phyloP scores from a whole-genome alignment of 2,888 invertebrate species.

The Dryadula phaetusa region DNA sequence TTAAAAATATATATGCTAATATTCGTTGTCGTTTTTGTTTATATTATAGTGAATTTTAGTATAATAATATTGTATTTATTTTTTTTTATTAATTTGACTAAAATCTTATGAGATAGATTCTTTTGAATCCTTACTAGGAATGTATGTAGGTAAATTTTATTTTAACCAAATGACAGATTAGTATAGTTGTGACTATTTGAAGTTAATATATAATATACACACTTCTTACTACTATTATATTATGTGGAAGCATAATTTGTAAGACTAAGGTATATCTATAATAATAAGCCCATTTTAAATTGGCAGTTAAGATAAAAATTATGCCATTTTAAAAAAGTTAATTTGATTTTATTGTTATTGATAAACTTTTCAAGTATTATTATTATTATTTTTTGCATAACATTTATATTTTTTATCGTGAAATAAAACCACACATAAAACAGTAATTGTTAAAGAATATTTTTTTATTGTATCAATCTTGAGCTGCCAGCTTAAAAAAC shows the following conservation, averaged over 20 bases:
- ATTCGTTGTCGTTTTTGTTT: neutral
- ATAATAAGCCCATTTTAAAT: slow-evolving; percentile 4
- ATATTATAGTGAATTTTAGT: neutral
- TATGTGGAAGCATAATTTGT: neutral
- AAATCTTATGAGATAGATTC: slow-evolving; percentile 10
- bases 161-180: slow-evolving; percentile 8
- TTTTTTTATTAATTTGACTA: neutral
- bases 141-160: neutral
- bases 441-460: neutral
- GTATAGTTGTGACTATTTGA: neutral
- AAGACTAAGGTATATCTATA: neutral
- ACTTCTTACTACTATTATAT: neutral
- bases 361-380: neutral
- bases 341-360: too few species aligned
- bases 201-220: slow-evolving; percentile 9
- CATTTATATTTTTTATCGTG: neutral
- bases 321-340: neutral
- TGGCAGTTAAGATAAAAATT: slow-evolving; percentile 12
- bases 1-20: neutral
- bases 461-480: neutral
- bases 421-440: neutral
- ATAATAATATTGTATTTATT: neutral
- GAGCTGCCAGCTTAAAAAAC: slow-evolving; percentile 1
- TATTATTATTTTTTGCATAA: neutral
- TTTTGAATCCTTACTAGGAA: slow-evolving; percentile 18